Base-by-base conservation (phyloP, 2,888 invertebrate species). In the Toxonevra muliebris region DNA sequence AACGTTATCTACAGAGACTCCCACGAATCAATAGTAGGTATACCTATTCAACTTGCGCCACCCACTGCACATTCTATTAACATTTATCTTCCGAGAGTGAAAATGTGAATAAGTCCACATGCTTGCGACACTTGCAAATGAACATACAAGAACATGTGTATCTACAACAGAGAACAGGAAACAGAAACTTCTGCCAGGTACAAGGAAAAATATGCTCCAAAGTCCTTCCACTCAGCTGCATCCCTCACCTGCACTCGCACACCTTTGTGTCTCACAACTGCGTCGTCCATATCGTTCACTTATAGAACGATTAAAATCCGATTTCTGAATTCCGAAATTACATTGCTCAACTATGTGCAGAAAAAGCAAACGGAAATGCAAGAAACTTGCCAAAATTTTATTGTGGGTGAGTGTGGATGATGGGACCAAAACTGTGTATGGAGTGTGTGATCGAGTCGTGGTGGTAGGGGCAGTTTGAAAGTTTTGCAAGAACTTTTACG, bases 291-390 rank as follows among this genome's bases (percentile, higher is more conserved):
- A 30, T 7, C 48, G 65, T 12, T 54, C 68, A 70, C 67, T 66
- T 69, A 67, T 63, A 63, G 54, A 68, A 53, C 70, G 69, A 70
- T 72, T 70, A 72, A 72, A 72, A 72, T 69, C 72, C 70, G 72
- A 72, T 72, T 69, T 67, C 70, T 70, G 71, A 68, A 70, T 70
- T 65, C 58, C 65, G 60, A 70, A 70, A 68, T 70, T 67, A 70
- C 70, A 65, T 65, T 61, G 60, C 50, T 15, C 42, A 66, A 69
- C 45, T 61, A 55, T 58, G 55, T 55, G 17, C 45, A 48, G 13
- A 55, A 57, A 59, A 55, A 54, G 54, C 42, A 13, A 55, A 41
- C 30, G 59, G 20, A 69, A 65, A 66, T 54, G 48, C 64, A 60
- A 43, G 52, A 53, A 66, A 64, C 66, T 69, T 61, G 64, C 61